Evolutionary conservation across 2,888 invertebrate species (phyloP), one percentile per base, ranked within the genome.

Genomic region (Pristionchus entomophagus): DNA sequence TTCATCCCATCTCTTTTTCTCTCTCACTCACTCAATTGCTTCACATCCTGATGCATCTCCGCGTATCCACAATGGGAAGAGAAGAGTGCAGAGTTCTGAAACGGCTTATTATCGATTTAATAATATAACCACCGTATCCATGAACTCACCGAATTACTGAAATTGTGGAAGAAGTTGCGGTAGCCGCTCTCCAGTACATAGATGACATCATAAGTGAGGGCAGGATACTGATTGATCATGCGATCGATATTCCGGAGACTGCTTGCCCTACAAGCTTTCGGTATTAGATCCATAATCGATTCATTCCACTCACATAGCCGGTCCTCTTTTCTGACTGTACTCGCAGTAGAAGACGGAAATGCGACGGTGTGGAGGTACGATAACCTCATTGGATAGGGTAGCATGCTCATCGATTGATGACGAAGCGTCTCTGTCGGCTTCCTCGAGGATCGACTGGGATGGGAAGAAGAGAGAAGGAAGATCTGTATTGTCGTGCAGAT

Each of bases 301-400:
- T n/a, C n/a, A n/a, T n/a, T n/a, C n/a, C n/a, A n/a, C 96, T 96
- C 95, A 97, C 96, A 99, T 95, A 91, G 96, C 96, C 0, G 99
- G 99, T 1, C 97, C 99, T 86, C 99, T 95, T 94, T 98, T 97
- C 86, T 97, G 96, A 0, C 98, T 98, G 95, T 98, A 99, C 94
- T 99, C 99, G 94, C 99, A 99, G 94, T 99, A 99, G 94, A 99
- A 98, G 78, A 99, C 96, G 69, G 99, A 95, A 80, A 98, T 96
- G 89, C 95, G 95, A 84, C 96, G 87, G 82, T 81, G 87, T 69
- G 88, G 69, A 78, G 56, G 49, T n/a, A n/a, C n/a, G 49, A 51
- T 17, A 51, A 29, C 3, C 10, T 3, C n/a, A n/a, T n/a, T n/a
- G 19, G 0, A 32, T 19, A 14, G 29, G 2, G 10, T 5, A 3